Conservation (phyloP, 2,888 invertebrate genomes). For the Scaptomyza parva region DNA sequence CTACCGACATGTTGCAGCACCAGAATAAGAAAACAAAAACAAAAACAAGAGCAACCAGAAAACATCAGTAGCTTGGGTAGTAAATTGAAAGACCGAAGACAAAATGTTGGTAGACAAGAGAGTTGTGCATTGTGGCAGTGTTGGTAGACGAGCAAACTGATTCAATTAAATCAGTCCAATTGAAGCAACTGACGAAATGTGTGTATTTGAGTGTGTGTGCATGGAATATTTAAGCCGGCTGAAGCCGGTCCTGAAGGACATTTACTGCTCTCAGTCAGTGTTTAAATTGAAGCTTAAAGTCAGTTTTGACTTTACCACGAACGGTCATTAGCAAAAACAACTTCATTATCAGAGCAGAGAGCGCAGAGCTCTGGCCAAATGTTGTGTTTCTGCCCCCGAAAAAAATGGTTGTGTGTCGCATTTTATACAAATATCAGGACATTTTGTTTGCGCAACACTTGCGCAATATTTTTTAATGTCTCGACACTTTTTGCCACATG, state of each 20-base stretch:
- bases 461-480: conserved; percentile 76
- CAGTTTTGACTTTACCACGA: conserved; percentile 1
- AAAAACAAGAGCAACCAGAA: conserved; percentile 22
- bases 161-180: conserved; percentile 85
- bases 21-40: conserved; percentile 29
- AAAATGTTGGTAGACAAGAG: conserved; percentile 44
- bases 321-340: conserved; percentile 36
- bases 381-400: conserved; percentile 62
- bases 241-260: conserved; percentile 27
- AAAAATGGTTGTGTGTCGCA: conserved; percentile 64
- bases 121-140: conserved; percentile 7
- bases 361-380: conserved; percentile 56
- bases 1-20: conserved; percentile 58
- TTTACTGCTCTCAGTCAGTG: conserved; percentile 41
- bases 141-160: conserved; percentile 75
- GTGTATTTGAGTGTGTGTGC: conserved; percentile 65
- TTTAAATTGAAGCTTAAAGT: conserved; percentile 74
- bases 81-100: conserved; percentile 77
- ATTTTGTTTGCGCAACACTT: conserved; percentile 79
- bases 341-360: conserved; percentile 65
- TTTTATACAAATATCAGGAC: conserved; percentile 77
- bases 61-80: conserved; percentile 45
- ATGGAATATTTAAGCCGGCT: conserved; percentile 76
- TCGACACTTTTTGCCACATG: conserved; percentile 75
- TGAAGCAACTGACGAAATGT: conserved; percentile 78